Base-by-base conservation (phyloP, 2,113 vertebrate species). In the Charina bottae region DNA sequence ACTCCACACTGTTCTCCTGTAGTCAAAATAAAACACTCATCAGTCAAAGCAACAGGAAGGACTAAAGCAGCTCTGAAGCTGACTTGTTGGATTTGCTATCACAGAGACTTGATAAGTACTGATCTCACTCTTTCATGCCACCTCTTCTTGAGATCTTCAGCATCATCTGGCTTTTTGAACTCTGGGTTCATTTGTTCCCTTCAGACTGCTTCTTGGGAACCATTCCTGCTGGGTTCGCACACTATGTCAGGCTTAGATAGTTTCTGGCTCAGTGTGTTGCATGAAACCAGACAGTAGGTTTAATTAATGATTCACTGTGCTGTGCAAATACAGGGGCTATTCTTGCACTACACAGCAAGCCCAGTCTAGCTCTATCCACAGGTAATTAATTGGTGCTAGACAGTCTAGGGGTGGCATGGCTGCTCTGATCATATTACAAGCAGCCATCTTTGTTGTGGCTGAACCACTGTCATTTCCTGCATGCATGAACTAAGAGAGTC, bases 1-100 rank as follows among this genome's bases (percentile, higher is more conserved):
- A 99, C 97, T 99, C 99, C 97, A 99, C 99, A 0, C 99, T 99
- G 96, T 99, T 99, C 97, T 99, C 99, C 99, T 99, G 97, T 0
- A 0, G 88, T 89, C 83, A 97, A 19, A 95, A n/a, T 95, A 85
- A 19, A 91, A 64, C 10, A 21, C 28, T 83, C 37, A 26, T 42
- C 49, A 55, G 23, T 93, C 92, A 91, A 23, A 89, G 55, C n/a
- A 1, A 0, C 0, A 19, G 49, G 6, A 55, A 17, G 55, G 23
- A 6, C 26, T 49, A 12, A 7, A 1, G 53, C 23, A 7, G n/a
- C 53, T 15, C 12, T 19, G 28, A 28, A 53, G 42, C 12, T 85
- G 83, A 28, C 8, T 23, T 42, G 33, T 78, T 78, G 72, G 72
- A 10, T 78, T 42, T 64, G 60, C 26, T 26, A 28, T 64, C 26